Base-by-base conservation (phyloP, 2,888 invertebrate genomes). In the Temnothorax rugatulus region DNA sequence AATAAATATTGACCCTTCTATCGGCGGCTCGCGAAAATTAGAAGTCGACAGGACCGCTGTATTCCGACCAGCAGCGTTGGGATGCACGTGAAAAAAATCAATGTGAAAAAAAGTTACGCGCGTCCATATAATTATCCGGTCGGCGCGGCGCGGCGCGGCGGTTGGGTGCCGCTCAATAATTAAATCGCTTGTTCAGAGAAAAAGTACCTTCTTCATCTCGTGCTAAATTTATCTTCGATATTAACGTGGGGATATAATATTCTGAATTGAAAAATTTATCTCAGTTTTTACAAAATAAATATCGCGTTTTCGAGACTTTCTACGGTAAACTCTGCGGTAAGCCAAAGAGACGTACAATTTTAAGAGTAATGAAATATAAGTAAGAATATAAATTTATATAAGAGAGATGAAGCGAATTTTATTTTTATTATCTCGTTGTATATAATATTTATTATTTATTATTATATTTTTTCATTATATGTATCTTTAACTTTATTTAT, bases 1-100 rank as follows among this genome's bases (percentile, higher is more conserved):
- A 38, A 81, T 59, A 73, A 73, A 81, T 81, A 81, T 81, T 81
- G 79, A 81, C 73, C 73, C 47, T 73, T 11, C 57, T 34, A 38
- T 71, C 47, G 34, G 8, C 47, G 52, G 25, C 13, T 66, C 25
- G 29, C 44, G 69, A 44, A 73, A 81, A 81, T 81, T 81, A 73
- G 73, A 50, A 59, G 59, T n/a, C 29, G 71, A 38, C 44, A 11
- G 29, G 38, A 44, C 7, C 41, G 52, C 25, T 47, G 8, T 61
- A 38, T 61, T n/a, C 38, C 66, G 47, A n/a, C 8, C n/a, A 29
- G 4, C 18, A 52, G 29, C 15, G 4, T 50, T n/a, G 11, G 18
- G 13, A 7, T 5, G n/a, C 15, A n/a, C 29, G 13, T 68, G 34
- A 64, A 79, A 79, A 61, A 29, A n/a, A 5, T 25, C 15, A 21